Base-by-base conservation (phyloP, 2,888 invertebrate species). In the Hymenopus coronatus region DNA sequence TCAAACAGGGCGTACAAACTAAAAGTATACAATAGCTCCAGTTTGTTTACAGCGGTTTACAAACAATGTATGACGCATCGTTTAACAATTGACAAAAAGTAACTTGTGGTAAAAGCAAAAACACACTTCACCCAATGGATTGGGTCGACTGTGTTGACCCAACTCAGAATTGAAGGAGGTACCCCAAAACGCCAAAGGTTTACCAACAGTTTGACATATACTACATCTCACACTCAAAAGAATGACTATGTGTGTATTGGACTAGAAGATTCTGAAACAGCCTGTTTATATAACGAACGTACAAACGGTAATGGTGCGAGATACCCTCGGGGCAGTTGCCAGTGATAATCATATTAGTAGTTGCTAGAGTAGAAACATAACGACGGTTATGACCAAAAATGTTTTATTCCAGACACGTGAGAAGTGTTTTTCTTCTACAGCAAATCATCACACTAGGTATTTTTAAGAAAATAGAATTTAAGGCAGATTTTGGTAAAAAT, bases 401-500 rank as follows among this genome's bases (percentile, higher is more conserved):
- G 84, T 87, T 88, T 85, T 70, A 88, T 86, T 85, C 89, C 90
- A 88, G 89, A 90, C 89, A 87, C 82, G 90, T 88, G 90, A 90
- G 90, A 90, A 90, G 84, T 90, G 90, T 89, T 90, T 91, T 90
- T 91, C 90, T 89, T 89, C 90, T 89, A 90, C 89, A 90, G 90
- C 90, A 91, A 91, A 91, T 90, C 89, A 90, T 90, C 88, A 90
- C 90, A 90, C 91, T 90, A 91, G 91, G 90, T 90, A 90, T 88
- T 90, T 88, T 90, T 94, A 94, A 94, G 94, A 94, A 95, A 95
- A 95, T 95, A 95, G 95, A 95, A 95, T 94, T 93, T 95, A 95
- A 95, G 95, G 95, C 95, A 95, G 95, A 95, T 95, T 95, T 95
- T 95, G 95, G 95, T 93, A 92, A 93, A 93, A 93, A 93, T 94